phyloP scores from a whole-genome alignment of 1,140 invertebrate species.

The Proctacanthus coquilletti region DNA sequence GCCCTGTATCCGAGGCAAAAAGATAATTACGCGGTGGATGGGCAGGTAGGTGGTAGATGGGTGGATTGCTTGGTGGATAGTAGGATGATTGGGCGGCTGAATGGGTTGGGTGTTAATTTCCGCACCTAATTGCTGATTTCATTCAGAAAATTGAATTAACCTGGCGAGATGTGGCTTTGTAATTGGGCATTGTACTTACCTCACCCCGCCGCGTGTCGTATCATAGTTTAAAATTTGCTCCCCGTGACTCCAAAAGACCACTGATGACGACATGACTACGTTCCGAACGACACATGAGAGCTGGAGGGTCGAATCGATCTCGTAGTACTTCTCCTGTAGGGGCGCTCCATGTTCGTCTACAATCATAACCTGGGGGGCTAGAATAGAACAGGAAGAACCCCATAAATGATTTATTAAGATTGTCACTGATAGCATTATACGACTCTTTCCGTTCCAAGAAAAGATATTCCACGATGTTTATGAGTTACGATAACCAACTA shows the following conservation, averaged over 20 bases:
- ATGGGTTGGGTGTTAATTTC: not conserved
- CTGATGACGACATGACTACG: conserved; percentile 46
- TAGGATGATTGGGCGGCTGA: too few species aligned
- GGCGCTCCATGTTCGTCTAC: conserved; percentile 52
- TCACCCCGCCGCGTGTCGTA: conserved; percentile 54
- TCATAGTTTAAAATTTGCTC: conserved; percentile 55
- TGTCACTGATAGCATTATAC: too few species aligned
- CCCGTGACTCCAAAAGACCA: conserved; percentile 55
- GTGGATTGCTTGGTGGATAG: too few species aligned
- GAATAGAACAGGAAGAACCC: not conserved
- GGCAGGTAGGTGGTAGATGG: too few species aligned
- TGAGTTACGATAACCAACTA: too few species aligned
- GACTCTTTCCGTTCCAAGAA: too few species aligned
- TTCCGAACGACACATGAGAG: conserved; percentile 54
- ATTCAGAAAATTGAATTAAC: not conserved
- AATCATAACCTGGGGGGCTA: conserved; percentile 59
- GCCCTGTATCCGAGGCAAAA: too few species aligned
- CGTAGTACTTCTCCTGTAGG: conserved; percentile 55
- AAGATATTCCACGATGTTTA: too few species aligned
- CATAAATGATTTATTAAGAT: not conserved
- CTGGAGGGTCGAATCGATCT: conserved; percentile 59
- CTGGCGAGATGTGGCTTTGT: not conserved
- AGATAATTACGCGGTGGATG: too few species aligned
- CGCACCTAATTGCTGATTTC: not conserved
- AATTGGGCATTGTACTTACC: conserved; percentile 30